Base-by-base conservation (phyloP, 2,888 invertebrate species). In the Andrena hattorfiana region DNA sequence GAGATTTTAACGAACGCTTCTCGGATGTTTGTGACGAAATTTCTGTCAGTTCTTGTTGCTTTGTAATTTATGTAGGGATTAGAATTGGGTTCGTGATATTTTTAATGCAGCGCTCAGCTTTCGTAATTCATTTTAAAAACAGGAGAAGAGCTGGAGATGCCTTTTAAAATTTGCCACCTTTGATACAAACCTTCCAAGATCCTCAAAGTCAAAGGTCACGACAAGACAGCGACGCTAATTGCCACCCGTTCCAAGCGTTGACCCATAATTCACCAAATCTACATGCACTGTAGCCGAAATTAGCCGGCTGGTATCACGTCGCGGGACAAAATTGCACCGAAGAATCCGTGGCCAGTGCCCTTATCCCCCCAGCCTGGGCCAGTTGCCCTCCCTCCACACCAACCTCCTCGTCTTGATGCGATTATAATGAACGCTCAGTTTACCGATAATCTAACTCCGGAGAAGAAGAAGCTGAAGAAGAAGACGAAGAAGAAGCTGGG, bases 381-480 rank as follows among this genome's bases (percentile, higher is more conserved):
- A 73, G 71, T 76, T 75, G 69, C 80, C 74, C 73, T 84, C 54
- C 79, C 77, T 60, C 80, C 56, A 56, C 80, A 84, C 76, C 85
- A 77, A 81, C 80, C 84, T 88, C 79, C 84, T 83, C 79, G 85
- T 85, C 89, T 90, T 93, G 93, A 93, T 93, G 92, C 92, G 93
- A 93, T 93, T 93, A 93, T 93, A 93, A 93, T 93, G 91, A 92
- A 91, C 89, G 90, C 90, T 92, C 90, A 89, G 91, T 88, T 93
- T 92, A 92, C 92, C 90, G 90, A 91, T 91, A 89, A 85, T 83
- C 88, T 78, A 86, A 85, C 85, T 75, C 83, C 80, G 67, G 85
- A 73, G 73, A 71, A 48, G 74, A 60, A 77, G 78, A 78, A 79
- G 78, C 84, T 77, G 85, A 71, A 20, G 32, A 72, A 23, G 62